phyloP scores from a whole-genome alignment of 2,888 invertebrate species.

The Bimastos eiseni region DNA sequence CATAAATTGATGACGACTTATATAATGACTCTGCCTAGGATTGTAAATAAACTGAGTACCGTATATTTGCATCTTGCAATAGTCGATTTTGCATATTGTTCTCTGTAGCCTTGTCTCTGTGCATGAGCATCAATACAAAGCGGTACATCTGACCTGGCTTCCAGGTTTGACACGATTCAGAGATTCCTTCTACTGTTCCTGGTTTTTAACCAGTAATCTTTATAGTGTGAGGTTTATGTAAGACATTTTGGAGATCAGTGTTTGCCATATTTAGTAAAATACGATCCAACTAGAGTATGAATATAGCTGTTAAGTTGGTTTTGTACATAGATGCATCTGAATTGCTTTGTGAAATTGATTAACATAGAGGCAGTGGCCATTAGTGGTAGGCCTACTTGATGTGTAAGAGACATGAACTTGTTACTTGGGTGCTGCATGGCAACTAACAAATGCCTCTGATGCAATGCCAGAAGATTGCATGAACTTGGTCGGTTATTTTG shows the following conservation, averaged over 20 bases:
- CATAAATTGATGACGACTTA: neutral
- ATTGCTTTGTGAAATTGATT: neutral
- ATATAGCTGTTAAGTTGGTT: neutral
- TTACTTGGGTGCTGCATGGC: neutral
- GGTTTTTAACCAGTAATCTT: neutral
- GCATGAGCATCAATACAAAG: neutral
- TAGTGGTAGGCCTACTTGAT: neutral
- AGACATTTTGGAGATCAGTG: neutral
- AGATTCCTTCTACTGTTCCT: neutral
- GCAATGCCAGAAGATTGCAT: neutral
- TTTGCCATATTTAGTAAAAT: neutral
- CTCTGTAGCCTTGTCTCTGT: neutral
- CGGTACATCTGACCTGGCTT: neutral
- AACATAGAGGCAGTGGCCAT: neutral
- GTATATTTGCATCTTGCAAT: neutral
- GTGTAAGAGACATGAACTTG: neutral
- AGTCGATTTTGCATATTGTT: slow-evolving; percentile 2
- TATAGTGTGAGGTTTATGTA: neutral
- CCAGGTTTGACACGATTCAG: neutral
- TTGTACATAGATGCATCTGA: neutral
- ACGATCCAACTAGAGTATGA: neutral
- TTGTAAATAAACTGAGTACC: neutral
- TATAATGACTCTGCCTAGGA: neutral
- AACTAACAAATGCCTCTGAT: too few relatives aligned
- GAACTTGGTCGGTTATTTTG: neutral